A percentile compares a stretch with the other conserved stretches of the same genome.
phyloP scores from a whole-genome alignment of 2,888 invertebrate species.

The Alloplasta piceator region DNA sequence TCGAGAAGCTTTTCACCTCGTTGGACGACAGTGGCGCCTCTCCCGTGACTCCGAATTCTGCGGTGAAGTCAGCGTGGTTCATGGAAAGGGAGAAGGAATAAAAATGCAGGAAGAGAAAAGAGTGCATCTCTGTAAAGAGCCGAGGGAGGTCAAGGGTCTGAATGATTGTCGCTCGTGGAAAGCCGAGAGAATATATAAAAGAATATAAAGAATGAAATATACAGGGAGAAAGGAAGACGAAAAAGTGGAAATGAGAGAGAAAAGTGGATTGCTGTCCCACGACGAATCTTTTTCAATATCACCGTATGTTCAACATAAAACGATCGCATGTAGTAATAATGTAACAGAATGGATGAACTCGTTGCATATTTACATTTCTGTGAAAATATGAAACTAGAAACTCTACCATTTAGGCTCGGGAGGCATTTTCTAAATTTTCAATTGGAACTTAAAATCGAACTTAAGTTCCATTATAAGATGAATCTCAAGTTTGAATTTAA shows the following conservation, averaged over 20 bases:
- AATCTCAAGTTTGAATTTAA: too few species aligned
- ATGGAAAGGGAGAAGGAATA: background rate
- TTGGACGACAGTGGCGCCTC: constrained; percentile 9
- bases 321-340: background rate
- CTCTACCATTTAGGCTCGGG: too few species aligned
- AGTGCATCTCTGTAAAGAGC: background rate
- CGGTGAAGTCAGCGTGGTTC: background rate
- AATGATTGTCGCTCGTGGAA: constrained; percentile 23
- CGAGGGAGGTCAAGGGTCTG: constrained; percentile 27
- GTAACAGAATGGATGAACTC: too few species aligned
- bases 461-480: too few species aligned
- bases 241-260: background rate
- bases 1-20: constrained; percentile 28
- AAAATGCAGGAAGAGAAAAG: constrained; percentile 12
- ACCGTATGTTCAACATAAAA: background rate
- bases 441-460: too few species aligned
- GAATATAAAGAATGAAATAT: constrained; percentile 1
- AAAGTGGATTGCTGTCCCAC: constrained; percentile 7
- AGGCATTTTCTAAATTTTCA: too few species aligned
- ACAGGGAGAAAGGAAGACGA: background rate
- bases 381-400: too few species aligned
- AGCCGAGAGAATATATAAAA: constrained; percentile 21
- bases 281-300: background rate
- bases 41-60: constrained; percentile 1
- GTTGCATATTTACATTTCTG: too few species aligned